Conservation (phyloP, 1,140 invertebrate species). For the Drosophila kikkawai region DNA sequence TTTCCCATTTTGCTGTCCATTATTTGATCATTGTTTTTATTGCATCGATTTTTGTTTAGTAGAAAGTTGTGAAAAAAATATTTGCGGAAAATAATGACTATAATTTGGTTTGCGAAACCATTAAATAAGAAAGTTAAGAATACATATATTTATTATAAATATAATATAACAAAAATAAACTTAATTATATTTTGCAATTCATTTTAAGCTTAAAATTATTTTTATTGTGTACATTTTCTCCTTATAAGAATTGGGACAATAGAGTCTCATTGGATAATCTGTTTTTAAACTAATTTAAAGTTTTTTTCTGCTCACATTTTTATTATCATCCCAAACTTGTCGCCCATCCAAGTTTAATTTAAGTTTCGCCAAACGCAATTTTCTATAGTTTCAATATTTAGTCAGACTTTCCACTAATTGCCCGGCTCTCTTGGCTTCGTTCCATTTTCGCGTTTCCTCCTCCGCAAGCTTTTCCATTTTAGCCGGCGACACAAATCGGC, state of each 20-base stretch:
- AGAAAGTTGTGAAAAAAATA: neutral
- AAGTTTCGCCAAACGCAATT: constrained; percentile 24
- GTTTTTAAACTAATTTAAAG: constrained; percentile 1
- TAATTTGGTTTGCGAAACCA: neutral
- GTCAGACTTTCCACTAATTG: constrained; percentile 48
- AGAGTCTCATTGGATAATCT: neutral
- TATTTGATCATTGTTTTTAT: constrained; percentile 29
- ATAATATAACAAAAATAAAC: neutral
- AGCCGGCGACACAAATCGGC: constrained; percentile 43
- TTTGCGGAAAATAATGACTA: neutral
- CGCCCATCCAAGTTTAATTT: constrained; percentile 10
- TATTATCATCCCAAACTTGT: constrained; percentile 5
- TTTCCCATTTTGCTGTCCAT: neutral
- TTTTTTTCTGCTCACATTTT: constrained; percentile 1
- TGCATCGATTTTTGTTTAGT: neutral
- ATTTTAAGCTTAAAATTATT: neutral
- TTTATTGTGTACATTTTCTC: neutral
- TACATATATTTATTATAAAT: too few species aligned
- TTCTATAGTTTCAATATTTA: constrained; percentile 44
- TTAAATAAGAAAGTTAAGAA: neutral
- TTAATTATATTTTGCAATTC: neutral
- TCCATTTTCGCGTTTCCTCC: neutral
- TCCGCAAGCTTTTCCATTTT: constrained; percentile 18
- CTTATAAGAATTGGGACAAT: neutral
- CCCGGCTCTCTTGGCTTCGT: constrained; percentile 30